phyloP scores from a whole-genome alignment of 1,140 invertebrate genomes.

The Uloborus diversus region DNA sequence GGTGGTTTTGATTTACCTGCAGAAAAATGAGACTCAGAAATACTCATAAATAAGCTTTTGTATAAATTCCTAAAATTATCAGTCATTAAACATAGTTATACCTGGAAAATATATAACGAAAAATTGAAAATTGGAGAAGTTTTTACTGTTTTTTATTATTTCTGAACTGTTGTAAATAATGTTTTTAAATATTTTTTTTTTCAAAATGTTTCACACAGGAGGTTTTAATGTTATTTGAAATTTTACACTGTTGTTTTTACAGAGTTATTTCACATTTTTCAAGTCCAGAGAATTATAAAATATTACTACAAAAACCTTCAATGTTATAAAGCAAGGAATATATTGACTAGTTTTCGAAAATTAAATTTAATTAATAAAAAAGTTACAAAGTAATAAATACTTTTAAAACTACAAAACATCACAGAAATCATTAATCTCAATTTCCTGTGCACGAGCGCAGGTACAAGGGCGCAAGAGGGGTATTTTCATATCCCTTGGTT shows the following conservation, averaged over 20 bases:
- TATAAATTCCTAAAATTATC: not conserved
- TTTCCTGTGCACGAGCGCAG: no score
- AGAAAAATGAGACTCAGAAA: not conserved
- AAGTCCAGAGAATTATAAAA: not conserved
- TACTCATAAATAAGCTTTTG: not conserved
- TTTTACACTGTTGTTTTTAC: not conserved
- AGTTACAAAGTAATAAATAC: not conserved
- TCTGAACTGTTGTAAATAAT: not conserved
- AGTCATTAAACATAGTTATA: not conserved
- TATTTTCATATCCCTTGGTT: no score
- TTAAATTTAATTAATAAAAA: not conserved
- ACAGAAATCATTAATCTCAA: no score
- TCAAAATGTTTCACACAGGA: not conserved
- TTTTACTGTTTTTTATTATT: not conserved
- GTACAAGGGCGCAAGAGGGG: no score
- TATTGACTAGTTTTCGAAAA: no score
- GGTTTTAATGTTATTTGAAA: not conserved
- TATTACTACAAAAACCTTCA: no score
- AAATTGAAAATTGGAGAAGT: not conserved
- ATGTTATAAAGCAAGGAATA: no score
- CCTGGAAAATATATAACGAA: not conserved
- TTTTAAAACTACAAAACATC: no score
- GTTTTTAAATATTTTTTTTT: not conserved
- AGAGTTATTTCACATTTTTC: not conserved
- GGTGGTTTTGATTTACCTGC: conserved; percentile 17